Evolutionary conservation across 2,797 vertebrate species (phyloP), one percentile per base, ranked within the genome.

Genomic region (Pitangus sulphuratus): DNA sequence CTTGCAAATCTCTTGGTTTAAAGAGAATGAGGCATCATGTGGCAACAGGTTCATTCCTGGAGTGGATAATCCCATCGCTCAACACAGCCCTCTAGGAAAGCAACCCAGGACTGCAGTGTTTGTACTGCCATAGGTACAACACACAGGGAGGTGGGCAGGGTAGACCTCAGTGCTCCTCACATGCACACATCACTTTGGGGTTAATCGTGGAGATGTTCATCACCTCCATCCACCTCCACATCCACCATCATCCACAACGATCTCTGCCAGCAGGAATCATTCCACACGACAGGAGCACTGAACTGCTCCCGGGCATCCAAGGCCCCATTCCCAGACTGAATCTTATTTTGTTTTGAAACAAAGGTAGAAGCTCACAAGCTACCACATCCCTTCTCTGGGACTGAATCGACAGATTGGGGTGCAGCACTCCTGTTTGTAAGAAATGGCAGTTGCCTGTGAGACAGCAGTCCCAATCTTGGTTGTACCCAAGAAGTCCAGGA

Each of bases 11-110:
- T 53, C 40, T 17, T 6, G 14, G 30, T 35, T 84, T 64, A 24
- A 30, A 12, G 31, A 8, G 30, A 60, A 16, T 4, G 45, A 64
- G 40, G 18, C 13, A 4, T 17, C 4, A 2, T 0, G 8, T 0
- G 26, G 64, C 68, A 83, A 15, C 0, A 0, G 21, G 19, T 25
- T 85, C 37, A 2, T 9, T 42, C 28, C 26, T 12, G 5, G 20
- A 26, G 37, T 6, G 31, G 40, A 65, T 8, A 24, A 76, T 22
- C 37, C 37, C 26, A 33, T 22, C 45, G 25, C 33, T 26, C 30
- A 37, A 50, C 45, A 47, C 30, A 26, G 28, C 4, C 44, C 40
- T 35, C 25, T 2, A 11, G 75, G 60, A 82, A 65, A 78, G 35
- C 50, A 70, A 18, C 28, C 44, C 61, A 20, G 39, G n/a, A 35